Evolutionary conservation across 2,888 invertebrate species (phyloP).

Genomic region (Tetragnatha montana): DNA sequence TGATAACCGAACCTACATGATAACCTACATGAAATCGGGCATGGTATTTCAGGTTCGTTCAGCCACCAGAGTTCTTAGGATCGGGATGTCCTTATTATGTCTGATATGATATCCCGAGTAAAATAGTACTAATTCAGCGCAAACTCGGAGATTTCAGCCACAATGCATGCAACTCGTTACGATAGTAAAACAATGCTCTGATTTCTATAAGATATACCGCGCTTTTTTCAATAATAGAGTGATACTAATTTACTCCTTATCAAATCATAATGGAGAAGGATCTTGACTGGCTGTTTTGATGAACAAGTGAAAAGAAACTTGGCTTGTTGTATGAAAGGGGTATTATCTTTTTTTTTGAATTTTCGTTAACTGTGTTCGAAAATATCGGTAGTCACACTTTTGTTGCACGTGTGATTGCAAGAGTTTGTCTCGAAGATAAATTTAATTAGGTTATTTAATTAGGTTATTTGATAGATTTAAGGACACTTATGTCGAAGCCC

Average conservation of each 20-base stretch:
- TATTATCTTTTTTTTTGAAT: background rate
- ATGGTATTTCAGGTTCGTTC: background rate
- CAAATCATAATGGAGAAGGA: background rate
- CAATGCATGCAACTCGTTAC: background rate
- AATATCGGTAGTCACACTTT: background rate
- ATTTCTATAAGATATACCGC: background rate
- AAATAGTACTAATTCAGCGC: background rate
- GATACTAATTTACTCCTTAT: background rate
- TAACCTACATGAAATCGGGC: no score
- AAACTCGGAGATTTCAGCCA: background rate
- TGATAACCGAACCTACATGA: no score
- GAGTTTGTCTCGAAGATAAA: background rate
- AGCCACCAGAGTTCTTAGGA: background rate
- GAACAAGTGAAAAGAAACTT: background rate
- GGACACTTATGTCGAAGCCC: background rate
- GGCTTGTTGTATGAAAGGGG: background rate
- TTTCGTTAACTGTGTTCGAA: background rate
- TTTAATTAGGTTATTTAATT: background rate
- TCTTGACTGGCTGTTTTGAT: background rate
- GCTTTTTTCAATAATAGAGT: background rate
- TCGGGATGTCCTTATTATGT: background rate
- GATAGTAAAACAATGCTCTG: conserved; percentile 12
- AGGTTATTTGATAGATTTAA: background rate
- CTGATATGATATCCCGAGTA: background rate
- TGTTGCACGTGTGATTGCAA: background rate